Evolutionary conservation across 2,113 vertebrate species (phyloP).

Genomic region (Neotoma lepida): DNA sequence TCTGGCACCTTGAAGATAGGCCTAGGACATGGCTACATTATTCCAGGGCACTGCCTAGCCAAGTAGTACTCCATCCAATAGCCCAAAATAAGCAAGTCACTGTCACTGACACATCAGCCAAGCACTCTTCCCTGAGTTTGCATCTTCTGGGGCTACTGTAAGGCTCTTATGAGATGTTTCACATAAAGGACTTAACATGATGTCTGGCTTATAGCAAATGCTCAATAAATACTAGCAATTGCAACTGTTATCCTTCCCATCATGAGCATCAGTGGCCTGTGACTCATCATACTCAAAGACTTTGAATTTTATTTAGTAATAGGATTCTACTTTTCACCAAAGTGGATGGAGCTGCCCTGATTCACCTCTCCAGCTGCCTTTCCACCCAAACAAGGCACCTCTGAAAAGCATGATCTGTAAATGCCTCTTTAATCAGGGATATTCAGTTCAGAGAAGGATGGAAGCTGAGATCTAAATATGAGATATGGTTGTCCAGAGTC

Average conservation of each 20-base stretch:
- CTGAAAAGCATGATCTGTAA: too few species aligned
- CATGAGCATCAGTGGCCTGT: not conserved
- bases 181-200: not conserved
- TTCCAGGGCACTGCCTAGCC: not conserved
- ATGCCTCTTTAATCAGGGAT: slow-evolving; percentile 25
- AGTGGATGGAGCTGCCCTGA: not conserved
- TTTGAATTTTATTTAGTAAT: slow-evolving; percentile 13
- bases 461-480: not conserved
- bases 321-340: not conserved
- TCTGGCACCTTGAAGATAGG: not conserved
- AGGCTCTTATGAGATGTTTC: not conserved
- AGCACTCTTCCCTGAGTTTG: not conserved
- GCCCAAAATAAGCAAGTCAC: not conserved
- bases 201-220: not conserved
- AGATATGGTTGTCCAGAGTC: not conserved
- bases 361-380: not conserved
- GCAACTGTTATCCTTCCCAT: not conserved
- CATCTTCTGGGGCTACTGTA: not conserved
- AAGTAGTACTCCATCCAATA: not conserved
- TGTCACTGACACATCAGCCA: not conserved
- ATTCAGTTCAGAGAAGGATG: not conserved
- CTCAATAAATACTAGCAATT: not conserved
- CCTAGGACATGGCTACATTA: not conserved
- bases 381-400: not conserved
- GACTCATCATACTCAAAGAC: not conserved